A percentile compares a stretch with the other conserved stretches of the same genome.
Conservation (phyloP, 1,140 invertebrate species). For the Scaptodrosophila lebanonensis region DNA sequence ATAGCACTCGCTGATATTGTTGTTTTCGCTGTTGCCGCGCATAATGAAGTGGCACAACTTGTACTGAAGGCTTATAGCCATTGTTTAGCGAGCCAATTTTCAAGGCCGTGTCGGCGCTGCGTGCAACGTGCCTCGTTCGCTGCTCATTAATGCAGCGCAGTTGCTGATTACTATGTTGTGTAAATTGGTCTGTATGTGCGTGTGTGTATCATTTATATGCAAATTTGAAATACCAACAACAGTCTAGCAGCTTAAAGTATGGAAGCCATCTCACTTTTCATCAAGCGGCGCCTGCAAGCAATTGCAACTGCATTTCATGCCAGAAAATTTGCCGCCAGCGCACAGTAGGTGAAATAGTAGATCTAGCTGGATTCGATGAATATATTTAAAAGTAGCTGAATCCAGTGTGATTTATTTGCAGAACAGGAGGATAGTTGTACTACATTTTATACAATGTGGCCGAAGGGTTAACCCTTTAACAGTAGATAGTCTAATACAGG, state of each 20-base stretch:
- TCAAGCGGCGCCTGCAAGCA: slow-evolving; percentile 7
- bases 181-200: slow-evolving; percentile 20
- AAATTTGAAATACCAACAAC: slow-evolving; percentile 16
- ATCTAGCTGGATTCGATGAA: no score
- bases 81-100: slow-evolving; percentile 30
- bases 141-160: slow-evolving; percentile 39
- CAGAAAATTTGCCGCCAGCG: slow-evolving; percentile 1
- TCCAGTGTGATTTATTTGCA: no score
- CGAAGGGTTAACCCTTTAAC: no score
- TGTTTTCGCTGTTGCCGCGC: slow-evolving; percentile 6
- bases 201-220: slow-evolving; percentile 47
- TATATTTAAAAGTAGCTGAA: no score
- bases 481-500: no score
- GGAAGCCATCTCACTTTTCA: slow-evolving; percentile 46
- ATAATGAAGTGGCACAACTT: slow-evolving; percentile 50
- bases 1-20: background rate
- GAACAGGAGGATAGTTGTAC: no score
- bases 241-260: background rate
- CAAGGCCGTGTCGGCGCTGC: slow-evolving; percentile 34
- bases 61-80: slow-evolving; percentile 31
- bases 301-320: slow-evolving; percentile 16
- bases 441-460: no score
- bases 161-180: no score
- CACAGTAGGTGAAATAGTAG: no score
- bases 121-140: slow-evolving; percentile 15